Evolutionary conservation across 2,113 vertebrate species (phyloP), one percentile per base, ranked within the genome.

Genomic region (Alectura lathami): DNA sequence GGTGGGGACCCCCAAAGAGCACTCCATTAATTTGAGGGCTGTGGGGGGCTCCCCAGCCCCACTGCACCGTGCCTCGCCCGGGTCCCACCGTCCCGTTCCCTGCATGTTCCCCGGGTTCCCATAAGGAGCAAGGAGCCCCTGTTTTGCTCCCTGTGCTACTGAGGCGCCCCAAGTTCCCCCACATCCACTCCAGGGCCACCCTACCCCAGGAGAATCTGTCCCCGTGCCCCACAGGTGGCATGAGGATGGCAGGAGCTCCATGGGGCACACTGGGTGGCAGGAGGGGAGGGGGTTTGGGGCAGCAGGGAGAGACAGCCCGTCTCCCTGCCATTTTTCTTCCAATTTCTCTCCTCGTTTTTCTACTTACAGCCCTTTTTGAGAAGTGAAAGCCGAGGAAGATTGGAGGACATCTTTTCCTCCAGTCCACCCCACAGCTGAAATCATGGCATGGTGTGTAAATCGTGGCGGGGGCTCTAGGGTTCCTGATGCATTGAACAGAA

Each of bases 211-310:
- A 30, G 38, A 6, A 69, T 6, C 6, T 57, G 14, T 42, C 26
- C 47, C 17, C 17, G 1, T 2, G 6, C 60, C 54, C 69, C 14
- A 8, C 0, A 2, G 17, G 76, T 15, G 53, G 30, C 32, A 20
- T 63, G 0, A 0, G 27, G 17, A 22, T 1, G 5, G 29, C 51
- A 34, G 38, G 50, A 60, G 7, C 26, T 21, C 63, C 45, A 36
- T 6, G 13, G 22, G 60, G 3, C 6, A 3, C 0, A 0, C 7
- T 11, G 3, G 40, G 24, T 43, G 23, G 3, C 2, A 3, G 51
- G 27, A 36, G 53, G 0, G 34, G 16, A 23, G 16, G 30, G 56
- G 12, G 6, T 62, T 2, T 69, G 36, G 69, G 36, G 17, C 17
- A 11, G n/a, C n/a, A n/a, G n/a, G 0, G 30, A 63, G 47, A 3